Percentiles rank a stretch among this genome's conserved stretches.
phyloP scores from a whole-genome alignment of 2,113 vertebrate species.

The Phaetusa simplex region DNA sequence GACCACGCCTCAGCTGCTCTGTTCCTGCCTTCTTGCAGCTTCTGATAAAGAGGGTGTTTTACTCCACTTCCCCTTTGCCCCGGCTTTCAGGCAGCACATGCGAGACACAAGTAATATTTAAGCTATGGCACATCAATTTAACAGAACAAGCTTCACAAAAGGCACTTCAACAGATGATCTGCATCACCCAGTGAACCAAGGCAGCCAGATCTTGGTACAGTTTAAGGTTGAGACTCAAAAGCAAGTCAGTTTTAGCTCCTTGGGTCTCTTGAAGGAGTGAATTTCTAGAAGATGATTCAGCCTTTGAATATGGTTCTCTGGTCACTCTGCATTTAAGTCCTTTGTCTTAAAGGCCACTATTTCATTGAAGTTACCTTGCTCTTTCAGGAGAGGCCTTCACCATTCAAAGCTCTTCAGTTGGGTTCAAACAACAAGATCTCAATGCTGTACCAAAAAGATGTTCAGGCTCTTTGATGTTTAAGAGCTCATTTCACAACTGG shows the following conservation, averaged over 20 bases:
- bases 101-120: not conserved
- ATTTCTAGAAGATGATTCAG: not conserved
- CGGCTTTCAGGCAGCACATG: not conserved
- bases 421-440: not conserved
- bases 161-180: not conserved
- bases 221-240: not conserved
- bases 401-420: not conserved
- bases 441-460: not conserved
- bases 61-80: not conserved
- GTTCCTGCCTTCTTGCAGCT: not conserved
- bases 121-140: not conserved
- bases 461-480: not conserved
- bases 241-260: not conserved
- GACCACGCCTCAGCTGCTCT: not conserved
- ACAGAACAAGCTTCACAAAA: not conserved
- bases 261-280: not conserved
- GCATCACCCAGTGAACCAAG: not conserved
- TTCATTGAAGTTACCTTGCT: not conserved
- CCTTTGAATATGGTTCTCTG: not conserved
- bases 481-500: not conserved
- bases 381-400: not conserved
- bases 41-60: slow-evolving; percentile 43
- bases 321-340: not conserved
- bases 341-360: not conserved
- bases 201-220: not conserved